Evolutionary conservation across 2,113 vertebrate species (phyloP), one percentile per base, ranked within the genome.

Genomic region (Lota lota): DNA sequence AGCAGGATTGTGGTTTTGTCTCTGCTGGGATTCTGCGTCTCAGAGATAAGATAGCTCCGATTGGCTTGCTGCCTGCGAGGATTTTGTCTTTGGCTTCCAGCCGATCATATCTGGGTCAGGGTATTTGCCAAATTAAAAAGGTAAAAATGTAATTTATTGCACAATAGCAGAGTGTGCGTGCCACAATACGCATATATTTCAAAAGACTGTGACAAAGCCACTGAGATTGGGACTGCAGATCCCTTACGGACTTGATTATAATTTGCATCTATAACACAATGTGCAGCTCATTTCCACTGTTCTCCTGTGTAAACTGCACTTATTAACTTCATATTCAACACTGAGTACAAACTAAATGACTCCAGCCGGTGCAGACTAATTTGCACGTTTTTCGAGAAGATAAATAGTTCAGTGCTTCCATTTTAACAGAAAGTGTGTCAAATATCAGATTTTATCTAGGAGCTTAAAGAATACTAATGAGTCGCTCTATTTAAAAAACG

Each of bases 121-220:
- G 83, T 87, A 89, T 86, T 89, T 83, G 70, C 82, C 87, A 85
- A 88, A 90, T 90, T 85, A 87, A 64, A 82, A 78, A 73, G 75
- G 70, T 67, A 74, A 83, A 84, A 58, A 21, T 62, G 69, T 51
- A 62, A 19, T 61, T 79, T 79, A 77, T 82, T 86, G 68, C 74
- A 77, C 77, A 75, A 86, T 67, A 75, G 66, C 14, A 51, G n/a
- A 61, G 53, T 56, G 61, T 59, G 78, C 58, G 61, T 59, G 79
- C 58, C 62, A 71, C 76, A 77, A 71, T 72, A 76, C 75, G 71
- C 63, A 56, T 64, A 78, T 79, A 79, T 86, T 85, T 87, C 73
- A 80, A 82, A 84, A 73, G 47, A 33, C 40, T 59, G 21, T 22
- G 24, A 28, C 57, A 70, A 66, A 61, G 22, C 86, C 80, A 87